Evolutionary conservation across 2,113 vertebrate species (phyloP), one percentile per base, ranked within the genome.

Genomic region (Eira barbara): DNA sequence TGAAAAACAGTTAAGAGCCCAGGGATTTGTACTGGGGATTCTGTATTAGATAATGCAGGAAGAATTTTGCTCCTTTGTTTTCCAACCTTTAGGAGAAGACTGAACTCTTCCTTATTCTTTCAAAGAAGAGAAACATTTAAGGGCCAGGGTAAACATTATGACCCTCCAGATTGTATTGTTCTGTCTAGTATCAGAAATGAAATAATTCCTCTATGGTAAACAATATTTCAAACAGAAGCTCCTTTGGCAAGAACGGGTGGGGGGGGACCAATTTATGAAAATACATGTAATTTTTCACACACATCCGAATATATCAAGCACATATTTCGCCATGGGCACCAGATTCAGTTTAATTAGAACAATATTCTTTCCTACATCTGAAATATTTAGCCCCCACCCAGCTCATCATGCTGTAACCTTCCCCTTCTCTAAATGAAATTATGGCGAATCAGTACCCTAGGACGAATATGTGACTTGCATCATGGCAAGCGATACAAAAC

Each of bases 281-380:
- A 92, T 81, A 78, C 13, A 27, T 69, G 59, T 74, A 82, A 95
- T 92, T 97, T 95, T 89, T 76, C 76, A 96, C 36, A 96, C 17
- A 94, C 59, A 91, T 18, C 47, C 78, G 55, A 96, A 95, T 80
- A 97, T 61, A 95, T 91, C 86, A 89, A 94, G 92, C 45, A 88
- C 52, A n/a, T 34, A 82, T 91, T 89, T 96, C 97, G 92, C 97
- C 91, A 86, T 1, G 1, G 91, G 96, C 90, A 78, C 61, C 85
- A 87, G 63, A 96, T 81, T 89, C 92, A 84, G 94, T 84, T 97
- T 98, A 97, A 98, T 97, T 97, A 98, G 76, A 96, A 96, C 76
- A 89, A 80, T 87, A 93, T 87, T 80, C 97, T 88, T 95, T 42
- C 86, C 65, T 39, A n/a, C 36, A 78, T 81, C 63, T 89, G 65